Evolutionary conservation across 2,797 vertebrate species (phyloP).

Genomic region (Vireo griseus): DNA sequence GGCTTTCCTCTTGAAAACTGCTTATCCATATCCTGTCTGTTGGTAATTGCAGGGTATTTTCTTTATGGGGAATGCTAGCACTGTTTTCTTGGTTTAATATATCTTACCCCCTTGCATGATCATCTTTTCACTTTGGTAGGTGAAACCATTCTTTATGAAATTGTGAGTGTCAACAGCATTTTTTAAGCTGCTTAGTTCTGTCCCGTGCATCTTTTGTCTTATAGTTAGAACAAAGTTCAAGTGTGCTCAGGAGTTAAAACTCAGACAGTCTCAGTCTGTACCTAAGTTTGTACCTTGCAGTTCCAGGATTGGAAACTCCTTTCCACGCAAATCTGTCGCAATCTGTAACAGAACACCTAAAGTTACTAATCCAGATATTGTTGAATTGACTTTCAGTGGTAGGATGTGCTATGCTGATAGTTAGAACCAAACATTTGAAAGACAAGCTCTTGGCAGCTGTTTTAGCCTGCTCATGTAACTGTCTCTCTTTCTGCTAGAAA

Average conservation of each 20-base stretch:
- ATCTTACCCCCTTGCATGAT: constrained; percentile 1
- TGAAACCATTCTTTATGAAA: background rate
- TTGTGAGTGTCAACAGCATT: background rate
- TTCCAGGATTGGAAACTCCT: background rate
- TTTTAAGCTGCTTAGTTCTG: background rate
- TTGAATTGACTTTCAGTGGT: background rate
- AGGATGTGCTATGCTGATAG: background rate
- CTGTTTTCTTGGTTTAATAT: background rate
- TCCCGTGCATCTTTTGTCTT: background rate
- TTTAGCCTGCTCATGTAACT: background rate
- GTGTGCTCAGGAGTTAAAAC: background rate
- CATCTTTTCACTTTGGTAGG: background rate
- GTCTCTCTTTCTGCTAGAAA: background rate
- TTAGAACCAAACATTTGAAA: background rate
- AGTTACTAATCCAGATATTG: background rate
- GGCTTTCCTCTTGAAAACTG: constrained; percentile 41
- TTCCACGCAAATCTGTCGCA: background rate
- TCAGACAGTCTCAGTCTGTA: background rate
- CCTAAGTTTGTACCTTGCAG: background rate
- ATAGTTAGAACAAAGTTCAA: background rate
- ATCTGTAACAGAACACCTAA: background rate
- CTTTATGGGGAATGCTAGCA: background rate
- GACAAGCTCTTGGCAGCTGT: background rate
- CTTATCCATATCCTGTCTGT: constrained; percentile 34
- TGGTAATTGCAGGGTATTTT: constrained; percentile 15